These are phyloP conservation scores for Taurulus bubalis DNA, from an alignment of 2,113 vertebrate species.

Conservation along the genomic window DNA sequence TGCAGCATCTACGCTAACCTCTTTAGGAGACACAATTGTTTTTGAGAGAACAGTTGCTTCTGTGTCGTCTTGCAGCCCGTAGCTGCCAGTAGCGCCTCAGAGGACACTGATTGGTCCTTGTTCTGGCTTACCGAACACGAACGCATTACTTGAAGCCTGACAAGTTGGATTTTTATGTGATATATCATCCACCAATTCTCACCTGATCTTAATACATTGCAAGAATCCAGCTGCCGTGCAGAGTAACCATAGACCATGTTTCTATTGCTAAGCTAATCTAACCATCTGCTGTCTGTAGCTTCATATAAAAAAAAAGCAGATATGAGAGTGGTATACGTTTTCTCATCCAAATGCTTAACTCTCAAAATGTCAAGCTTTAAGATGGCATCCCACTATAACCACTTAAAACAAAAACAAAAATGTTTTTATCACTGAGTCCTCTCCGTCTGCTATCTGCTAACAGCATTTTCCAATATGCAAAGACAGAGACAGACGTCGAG, in stretches of 20 bases:
- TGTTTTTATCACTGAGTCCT: not conserved
- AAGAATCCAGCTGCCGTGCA: not conserved
- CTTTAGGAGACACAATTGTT: not conserved
- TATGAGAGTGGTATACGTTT: not conserved
- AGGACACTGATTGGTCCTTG: too few species aligned
- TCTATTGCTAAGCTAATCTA: not conserved
- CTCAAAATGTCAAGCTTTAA: conserved; percentile 32
- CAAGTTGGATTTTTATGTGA: not conserved
- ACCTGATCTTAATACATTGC: not conserved
- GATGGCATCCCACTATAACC: conserved; percentile 19
- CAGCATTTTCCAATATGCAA: conserved; percentile 67
- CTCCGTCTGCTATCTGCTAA: not conserved
- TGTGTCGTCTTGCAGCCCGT: too few species aligned
- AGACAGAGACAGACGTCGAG: conserved; percentile 48
- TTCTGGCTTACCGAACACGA: too few species aligned
- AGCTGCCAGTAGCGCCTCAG: too few species aligned
- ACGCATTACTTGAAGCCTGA: not conserved
- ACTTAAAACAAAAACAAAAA: conserved; percentile 35
- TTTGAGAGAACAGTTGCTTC: not conserved
- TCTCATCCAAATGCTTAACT: not conserved
- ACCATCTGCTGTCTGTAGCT: not conserved
- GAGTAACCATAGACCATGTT: not conserved
- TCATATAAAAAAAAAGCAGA: not conserved
- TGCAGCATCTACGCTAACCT: not conserved
- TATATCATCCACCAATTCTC: not conserved